phyloP scores from a whole-genome alignment of 2,888 invertebrate species.

The Leptothorax acervorum region DNA sequence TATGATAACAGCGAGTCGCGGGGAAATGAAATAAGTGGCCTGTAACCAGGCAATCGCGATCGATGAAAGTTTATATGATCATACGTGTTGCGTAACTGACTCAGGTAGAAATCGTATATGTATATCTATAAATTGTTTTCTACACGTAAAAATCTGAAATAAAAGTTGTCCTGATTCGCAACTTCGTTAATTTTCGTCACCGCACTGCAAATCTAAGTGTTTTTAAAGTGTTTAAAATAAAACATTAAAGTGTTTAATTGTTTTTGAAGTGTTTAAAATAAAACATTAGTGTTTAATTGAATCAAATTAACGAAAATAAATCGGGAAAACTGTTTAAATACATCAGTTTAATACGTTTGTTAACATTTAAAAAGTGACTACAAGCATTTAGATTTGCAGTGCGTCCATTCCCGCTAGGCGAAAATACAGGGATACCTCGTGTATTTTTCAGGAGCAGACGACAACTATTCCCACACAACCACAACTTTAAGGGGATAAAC shows the following conservation, averaged over 20 bases:
- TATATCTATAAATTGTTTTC: neutral
- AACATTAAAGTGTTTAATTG: too few species aligned
- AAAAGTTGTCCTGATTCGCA: neutral
- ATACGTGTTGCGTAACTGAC: neutral
- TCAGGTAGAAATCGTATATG: neutral
- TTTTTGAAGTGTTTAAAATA: too few species aligned
- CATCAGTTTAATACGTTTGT: too few species aligned
- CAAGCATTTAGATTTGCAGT: too few species aligned
- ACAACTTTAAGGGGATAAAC: conserved; percentile 12
- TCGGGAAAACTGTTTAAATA: too few species aligned
- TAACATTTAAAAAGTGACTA: too few species aligned
- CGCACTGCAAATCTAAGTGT: too few species aligned
- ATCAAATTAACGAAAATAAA: too few species aligned
- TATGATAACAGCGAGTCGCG: conserved; percentile 8
- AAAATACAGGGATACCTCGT: neutral
- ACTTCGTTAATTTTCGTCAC: neutral
- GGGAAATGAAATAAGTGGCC: conserved; percentile 20
- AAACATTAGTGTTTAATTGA: too few species aligned
- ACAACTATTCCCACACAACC: neutral
- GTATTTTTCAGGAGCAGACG: neutral
- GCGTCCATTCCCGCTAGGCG: neutral
- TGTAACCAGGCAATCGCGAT: conserved; percentile 3
- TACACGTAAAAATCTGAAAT: neutral
- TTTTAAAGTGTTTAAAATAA: too few species aligned
- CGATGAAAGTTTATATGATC: neutral